Base-by-base conservation (phyloP, 2,888 invertebrate species). In the Drosophila greeni region DNA sequence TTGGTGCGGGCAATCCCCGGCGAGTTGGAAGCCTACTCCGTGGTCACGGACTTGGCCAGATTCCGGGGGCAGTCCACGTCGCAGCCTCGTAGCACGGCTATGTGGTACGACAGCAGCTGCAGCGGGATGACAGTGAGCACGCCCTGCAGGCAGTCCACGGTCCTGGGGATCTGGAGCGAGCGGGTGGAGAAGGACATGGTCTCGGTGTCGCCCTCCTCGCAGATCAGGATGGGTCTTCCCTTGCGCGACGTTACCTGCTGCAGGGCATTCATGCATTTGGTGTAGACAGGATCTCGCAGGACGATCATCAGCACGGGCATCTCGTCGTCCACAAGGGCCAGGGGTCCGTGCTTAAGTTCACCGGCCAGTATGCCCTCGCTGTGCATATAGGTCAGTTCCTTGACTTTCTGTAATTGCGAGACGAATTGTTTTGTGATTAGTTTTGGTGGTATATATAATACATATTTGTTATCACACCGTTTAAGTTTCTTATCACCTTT, bases 301-400 rank as follows among this genome's bases (percentile, higher is more conserved):
- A 98, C 94, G 72, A 99, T 95, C 98, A 99, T 98, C 87, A 99
- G 93, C 33, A 99, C 97, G 1, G 98, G 98, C 97, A 99, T 98
- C 2, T 95, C 93, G 84, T 96, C 95, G 88, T 99, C 99, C 39
- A 99, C 95, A 58, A 99, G 92, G 3, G 99, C 99, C 66, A 99
- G 90, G 0, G 99, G 99, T 8, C 99, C 99, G 86, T 99, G 99
- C 87, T 99, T 99, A 81, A 99, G 90, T 91, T 99, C 99, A 49
- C 99, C 99, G 5, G 98, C 97, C 93, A 99, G 94, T 73, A 99
- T 98, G n/a, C 97, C 98, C 89, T 98, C 97, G 82, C 98, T 98
- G 90, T 99, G 99, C 97, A 99, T 98, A 90, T 99, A 99, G 0
- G 99, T 98, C 88, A 99, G 91, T 88, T 99, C 99, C 90, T 99